Base-by-base conservation (phyloP, 2,113 vertebrate species). In the Rhodinocichla rosea region DNA sequence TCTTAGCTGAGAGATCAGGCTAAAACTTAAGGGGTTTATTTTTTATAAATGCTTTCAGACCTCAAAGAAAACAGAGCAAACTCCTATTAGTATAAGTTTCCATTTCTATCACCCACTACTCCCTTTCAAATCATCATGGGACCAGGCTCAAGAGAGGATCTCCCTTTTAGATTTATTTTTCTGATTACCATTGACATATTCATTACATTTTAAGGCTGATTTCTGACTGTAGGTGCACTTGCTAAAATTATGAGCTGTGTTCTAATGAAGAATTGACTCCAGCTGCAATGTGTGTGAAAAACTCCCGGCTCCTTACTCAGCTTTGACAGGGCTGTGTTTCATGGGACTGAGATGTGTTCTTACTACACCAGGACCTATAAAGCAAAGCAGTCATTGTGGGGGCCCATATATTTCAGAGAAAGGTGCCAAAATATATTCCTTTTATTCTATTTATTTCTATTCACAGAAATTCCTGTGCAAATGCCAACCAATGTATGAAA, bases 261-360 rank as follows among this genome's bases (percentile, higher is more conserved):
- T 85, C 28, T 95, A 69, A 91, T 45, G 87, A 95, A 95, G 85
- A 95, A 92, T 53, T 88, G 13, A 62, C 71, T 88, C 55, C 63
- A 83, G 62, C 33, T 59, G 62, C 19, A 59, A 27, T 33, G 70
- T 30, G 21, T 7, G 6, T 87, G 52, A 95, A 94, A 70, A 82
- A 82, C 24, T 93, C 45, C 42, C 89, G 76, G n/a, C 63, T 89
- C 65, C 69, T 77, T 81, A 17, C 44, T 60, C 76, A 73, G 67
- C 42, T 92, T 88, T 95, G 87, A 87, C 82, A 97, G 62, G 30
- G 21, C 16, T 39, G 21, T 92, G 44, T 85, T 97, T 95, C 92
- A 83, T 56, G 78, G 89, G n/a, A 13, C 55, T 90, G 74, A 79
- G 83, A 56, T 64, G 60, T 83, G n/a, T 11, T 32, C 60, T 84